Evolutionary conservation across 2,888 invertebrate genomes (phyloP).

Genomic region (Brenthis daphne): DNA sequence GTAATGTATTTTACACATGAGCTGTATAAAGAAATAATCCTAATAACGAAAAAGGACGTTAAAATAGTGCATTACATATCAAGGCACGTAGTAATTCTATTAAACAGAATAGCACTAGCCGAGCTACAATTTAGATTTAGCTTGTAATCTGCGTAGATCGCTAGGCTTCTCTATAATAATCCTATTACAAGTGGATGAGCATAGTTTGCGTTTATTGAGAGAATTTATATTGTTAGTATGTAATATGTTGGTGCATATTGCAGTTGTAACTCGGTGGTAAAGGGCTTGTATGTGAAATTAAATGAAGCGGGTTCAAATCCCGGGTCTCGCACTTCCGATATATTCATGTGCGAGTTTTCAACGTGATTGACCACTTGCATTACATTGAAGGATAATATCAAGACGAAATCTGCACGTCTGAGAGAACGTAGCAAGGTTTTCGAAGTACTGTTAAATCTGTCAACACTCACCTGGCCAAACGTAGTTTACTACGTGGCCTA

Average conservation of each 20-base stretch:
- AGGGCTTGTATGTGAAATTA: no score
- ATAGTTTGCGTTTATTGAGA: conserved; percentile 48
- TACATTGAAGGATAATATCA: no score
- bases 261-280: background rate
- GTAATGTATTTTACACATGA: background rate
- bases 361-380: no score
- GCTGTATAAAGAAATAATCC: background rate
- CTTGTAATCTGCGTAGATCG: conserved; percentile 43
- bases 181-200: conserved; percentile 45
- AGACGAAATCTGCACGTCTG: no score
- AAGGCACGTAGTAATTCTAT: background rate
- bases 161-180: conserved; percentile 43
- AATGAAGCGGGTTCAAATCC: no score
- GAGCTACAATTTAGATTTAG: conserved; percentile 31
- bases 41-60: no score
- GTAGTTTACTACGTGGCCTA: no score
- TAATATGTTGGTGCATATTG: background rate
- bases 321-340: no score
- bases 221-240: conserved; percentile 20
- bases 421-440: no score
- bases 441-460: no score
- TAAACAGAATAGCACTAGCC: background rate
- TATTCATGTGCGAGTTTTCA: no score
- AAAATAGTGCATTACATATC: background rate
- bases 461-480: no score